Conservation (phyloP, 2,113 vertebrate species). For the Chaetops frenatus region DNA sequence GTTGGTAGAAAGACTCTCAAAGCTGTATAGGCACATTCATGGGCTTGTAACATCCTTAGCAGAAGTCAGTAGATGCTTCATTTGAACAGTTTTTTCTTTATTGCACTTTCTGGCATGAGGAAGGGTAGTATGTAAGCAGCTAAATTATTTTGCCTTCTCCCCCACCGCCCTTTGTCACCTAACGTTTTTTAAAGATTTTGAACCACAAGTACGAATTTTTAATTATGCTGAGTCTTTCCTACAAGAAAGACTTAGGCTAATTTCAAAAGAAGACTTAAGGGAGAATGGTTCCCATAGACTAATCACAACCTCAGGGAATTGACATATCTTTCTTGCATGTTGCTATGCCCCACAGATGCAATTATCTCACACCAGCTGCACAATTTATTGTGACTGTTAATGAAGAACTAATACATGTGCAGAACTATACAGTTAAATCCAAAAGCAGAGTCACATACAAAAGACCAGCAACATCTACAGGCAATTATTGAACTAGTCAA, state of each 20-base stretch:
- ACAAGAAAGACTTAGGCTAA: not conserved
- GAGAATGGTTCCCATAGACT: not conserved
- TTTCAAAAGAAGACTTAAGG: not conserved
- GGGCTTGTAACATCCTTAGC: not conserved
- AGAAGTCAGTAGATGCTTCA: not conserved
- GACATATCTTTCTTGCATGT: conserved; percentile 16
- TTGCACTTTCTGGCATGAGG: not conserved
- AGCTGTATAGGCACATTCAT: not conserved
- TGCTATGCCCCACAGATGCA: conserved; percentile 22
- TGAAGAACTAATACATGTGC: conserved; percentile 6
- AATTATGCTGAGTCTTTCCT: not conserved
- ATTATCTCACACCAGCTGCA: conserved; percentile 30
- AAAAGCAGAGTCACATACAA: not conserved
- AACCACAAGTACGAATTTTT: not conserved
- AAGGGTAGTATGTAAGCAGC: not conserved
- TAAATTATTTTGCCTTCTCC: not conserved
- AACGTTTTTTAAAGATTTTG: not conserved
- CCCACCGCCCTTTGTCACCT: not conserved
- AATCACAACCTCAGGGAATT: conserved; percentile 22
- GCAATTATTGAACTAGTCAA: not conserved
- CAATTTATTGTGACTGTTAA: conserved; percentile 32
- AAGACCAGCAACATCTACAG: not conserved
- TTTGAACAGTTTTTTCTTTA: not conserved
- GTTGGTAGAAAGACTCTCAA: not conserved
- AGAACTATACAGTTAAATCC: conserved; percentile 1